A percentile compares a stretch with the other conserved stretches of the same genome.
These are phyloP conservation scores for Mirounga angustirostris DNA, from an alignment of 2,113 vertebrate species.

Conservation along the genomic window DNA sequence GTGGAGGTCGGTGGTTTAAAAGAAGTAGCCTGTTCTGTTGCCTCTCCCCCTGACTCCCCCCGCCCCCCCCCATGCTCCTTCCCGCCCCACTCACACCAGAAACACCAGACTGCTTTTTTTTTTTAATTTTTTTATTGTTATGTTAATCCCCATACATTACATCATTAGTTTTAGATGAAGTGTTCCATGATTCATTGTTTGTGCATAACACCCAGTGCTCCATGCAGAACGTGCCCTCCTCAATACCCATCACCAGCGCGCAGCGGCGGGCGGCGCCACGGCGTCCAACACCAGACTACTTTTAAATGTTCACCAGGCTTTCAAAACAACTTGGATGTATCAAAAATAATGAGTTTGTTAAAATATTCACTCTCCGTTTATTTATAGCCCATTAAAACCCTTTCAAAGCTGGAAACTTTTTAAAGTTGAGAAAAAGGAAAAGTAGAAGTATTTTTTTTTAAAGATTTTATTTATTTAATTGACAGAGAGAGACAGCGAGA, in stretches of 20 bases:
- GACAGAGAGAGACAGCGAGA: too few relatives aligned
- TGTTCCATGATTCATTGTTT: too few relatives aligned
- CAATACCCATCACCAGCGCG: too few relatives aligned
- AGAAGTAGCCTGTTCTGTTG: neutral
- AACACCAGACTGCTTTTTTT: slow-evolving; percentile 12
- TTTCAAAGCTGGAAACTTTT: neutral
- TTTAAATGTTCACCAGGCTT: neutral
- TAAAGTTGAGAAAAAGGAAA: neutral
- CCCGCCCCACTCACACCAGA: neutral
- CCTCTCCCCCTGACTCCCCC: rapidly evolving
- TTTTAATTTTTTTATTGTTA: too few relatives aligned
- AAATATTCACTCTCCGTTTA: neutral
- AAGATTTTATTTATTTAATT: too few relatives aligned
- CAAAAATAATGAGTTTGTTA: neutral
- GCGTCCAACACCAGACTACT: neutral
- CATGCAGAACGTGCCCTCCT: too few relatives aligned
- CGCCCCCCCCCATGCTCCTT: neutral
- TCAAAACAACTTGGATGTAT: neutral
- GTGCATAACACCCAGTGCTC: too few relatives aligned
- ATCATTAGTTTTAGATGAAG: too few relatives aligned
- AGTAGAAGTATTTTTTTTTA: neutral
- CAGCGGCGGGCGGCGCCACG: too few relatives aligned
- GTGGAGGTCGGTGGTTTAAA: neutral
- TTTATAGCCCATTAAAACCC: neutral
- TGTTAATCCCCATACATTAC: too few relatives aligned